phyloP scores from a whole-genome alignment of 2,113 vertebrate species.

The Nyctereutes procyonoides region DNA sequence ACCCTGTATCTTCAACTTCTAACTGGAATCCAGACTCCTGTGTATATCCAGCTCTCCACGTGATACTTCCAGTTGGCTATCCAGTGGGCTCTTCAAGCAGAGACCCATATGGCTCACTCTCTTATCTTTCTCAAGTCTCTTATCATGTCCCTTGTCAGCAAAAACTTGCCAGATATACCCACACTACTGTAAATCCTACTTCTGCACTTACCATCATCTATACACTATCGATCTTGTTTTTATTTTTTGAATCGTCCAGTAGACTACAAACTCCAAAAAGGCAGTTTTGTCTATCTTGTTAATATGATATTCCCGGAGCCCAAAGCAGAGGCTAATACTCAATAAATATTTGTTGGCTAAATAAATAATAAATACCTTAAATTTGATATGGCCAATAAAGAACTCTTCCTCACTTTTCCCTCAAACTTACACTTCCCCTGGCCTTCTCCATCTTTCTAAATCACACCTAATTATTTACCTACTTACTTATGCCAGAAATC shows the following conservation, averaged over 20 bases:
- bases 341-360: neutral
- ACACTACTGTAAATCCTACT: neutral
- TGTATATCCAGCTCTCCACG: neutral
- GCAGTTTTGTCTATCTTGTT: neutral
- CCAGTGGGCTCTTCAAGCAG: neutral
- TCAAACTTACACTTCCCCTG: neutral
- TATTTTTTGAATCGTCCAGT: neutral
- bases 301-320: neutral
- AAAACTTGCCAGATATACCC: neutral
- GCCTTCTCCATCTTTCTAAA: neutral
- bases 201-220: neutral
- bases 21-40: neutral
- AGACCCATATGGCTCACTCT: too few relatives aligned
- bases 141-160: neutral
- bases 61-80: neutral
- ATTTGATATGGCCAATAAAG: neutral
- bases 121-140: neutral
- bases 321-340: neutral
- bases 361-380: neutral
- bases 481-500: neutral
- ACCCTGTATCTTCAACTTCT: neutral
- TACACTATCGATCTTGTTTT: neutral
- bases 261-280: constrained; percentile 6
- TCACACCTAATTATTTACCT: neutral
- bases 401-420: neutral